Base-by-base conservation (phyloP, 2,888 invertebrate species). In the Eilema griseolum region DNA sequence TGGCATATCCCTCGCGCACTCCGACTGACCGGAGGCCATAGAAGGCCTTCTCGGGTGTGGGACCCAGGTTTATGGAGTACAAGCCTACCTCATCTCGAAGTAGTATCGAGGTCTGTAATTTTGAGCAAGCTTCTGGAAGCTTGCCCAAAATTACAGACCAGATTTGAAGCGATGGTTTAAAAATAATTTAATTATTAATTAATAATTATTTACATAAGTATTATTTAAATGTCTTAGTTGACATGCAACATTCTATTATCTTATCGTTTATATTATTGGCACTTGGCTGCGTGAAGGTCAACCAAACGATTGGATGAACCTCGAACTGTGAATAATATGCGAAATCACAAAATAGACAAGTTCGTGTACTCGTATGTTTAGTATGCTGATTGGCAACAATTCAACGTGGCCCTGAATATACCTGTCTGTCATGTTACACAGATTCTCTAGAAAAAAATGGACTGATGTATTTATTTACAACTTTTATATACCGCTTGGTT, bases 231-330 rank as follows among this genome's bases (percentile, higher is more conserved):
- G 20, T 37, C 68, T 73, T 72, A 62, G 71, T 46, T 57, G 70
- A 69, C 73, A 67, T 74, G 62, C 69, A 73, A 72, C 71, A 66
- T 59, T 41, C 68, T 62, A 73, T 72, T 79, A 79, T 76, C 67
- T 70, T 72, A 79, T 74, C 80, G 57, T 76, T 73, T 80, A 78
- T 80, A 83, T 79, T 84, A 83, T 82, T 80, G 76, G 63, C 72
- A 78, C 72, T 81, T 81, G 77, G 82, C 67, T 74, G 80, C 72
- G 74, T 80, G 83, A 88, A 88, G 88, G 88, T 84, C 81, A 81
- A 75, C 74, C 68, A 69, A 69, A 69, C 77, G 76, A 79, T 83
- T 83, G 77, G 74, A 67, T 71, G 68, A 80, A 70, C 72, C 63
- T 72, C 70, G 73, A 67, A 70, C 72, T 81, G 71, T 68, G 59